Base-by-base conservation (phyloP, 1,140 invertebrate species). In the Drosophila melanica region DNA sequence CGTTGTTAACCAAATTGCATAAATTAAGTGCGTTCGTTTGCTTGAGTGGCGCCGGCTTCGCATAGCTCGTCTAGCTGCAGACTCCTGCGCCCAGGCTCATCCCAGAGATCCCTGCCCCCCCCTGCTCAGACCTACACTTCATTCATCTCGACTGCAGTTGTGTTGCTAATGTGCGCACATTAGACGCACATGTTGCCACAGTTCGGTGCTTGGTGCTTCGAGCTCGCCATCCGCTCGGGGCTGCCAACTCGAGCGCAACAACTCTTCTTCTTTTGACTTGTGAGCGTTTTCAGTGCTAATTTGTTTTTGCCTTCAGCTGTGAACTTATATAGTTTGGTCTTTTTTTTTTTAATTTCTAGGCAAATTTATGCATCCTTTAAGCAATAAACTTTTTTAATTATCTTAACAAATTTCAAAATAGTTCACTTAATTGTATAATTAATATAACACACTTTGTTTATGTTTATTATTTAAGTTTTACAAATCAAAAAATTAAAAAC, bases 1-100 rank as follows among this genome's bases (percentile, higher is more conserved):
- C 84, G 84, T 89, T 89, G 84, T 89, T 89, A 89, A 89, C 84
- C 79, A 89, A 89, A 89, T 89, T 89, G 84, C 84, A 89, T 89
- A 89, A 89, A 89, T 89, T 89, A 89, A 89, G 84, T 89, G 84
- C 79, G 84, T 89, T 89, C 84, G 84, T 77, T 79, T 89, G 79
- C 84, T 89, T 78, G 84, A 87, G 84, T 87, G 80, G 79, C 76
- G 65, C 58, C 72, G 58, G 79, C 64, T 76, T 72, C 53, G 74
- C 75, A 60, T 48, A 62, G 55, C 70, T 60, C 68, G 18, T 11
- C 65, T 48, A 67, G 62, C 57, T 77, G 8, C 41, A 18, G 48
- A 51, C 50, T 70, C 60, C 55, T 45, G 41, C 45, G 27, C 41
- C 75, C 58, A 58, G 16, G 55, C 65, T 53, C 65, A 58, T 58